These are phyloP conservation scores for Drosophila villosipedis DNA, from an alignment of 2,888 invertebrate species.

Conservation along the genomic window DNA sequence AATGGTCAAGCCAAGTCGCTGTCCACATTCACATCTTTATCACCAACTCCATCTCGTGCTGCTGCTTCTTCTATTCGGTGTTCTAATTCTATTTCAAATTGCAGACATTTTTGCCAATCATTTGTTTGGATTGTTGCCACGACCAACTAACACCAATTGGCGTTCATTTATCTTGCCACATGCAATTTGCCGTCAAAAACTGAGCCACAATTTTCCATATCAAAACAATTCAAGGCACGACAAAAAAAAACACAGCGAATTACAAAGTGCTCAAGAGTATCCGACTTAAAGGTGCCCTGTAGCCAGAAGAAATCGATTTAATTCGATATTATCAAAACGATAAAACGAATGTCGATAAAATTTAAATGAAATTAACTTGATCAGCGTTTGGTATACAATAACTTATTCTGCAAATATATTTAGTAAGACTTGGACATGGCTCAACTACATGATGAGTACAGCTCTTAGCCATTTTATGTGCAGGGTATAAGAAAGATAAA, in stretches of 20 bases:
- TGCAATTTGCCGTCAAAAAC: conserved; percentile 74
- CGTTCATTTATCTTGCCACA: conserved; percentile 73
- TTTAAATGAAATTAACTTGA: not conserved
- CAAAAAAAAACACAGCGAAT: not conserved
- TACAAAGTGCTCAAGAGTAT: not conserved
- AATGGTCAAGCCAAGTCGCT: conserved; percentile 27
- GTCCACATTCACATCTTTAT: conserved; percentile 8
- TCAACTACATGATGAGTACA: not conserved
- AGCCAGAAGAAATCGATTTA: not conserved
- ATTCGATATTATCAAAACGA: not conserved
- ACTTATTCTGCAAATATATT: not conserved
- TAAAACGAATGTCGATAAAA: not conserved
- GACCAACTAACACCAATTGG: conserved; percentile 76
- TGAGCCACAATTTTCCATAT: conserved; percentile 61
- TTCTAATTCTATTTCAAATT: conserved; percentile 49
- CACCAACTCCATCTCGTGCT: conserved; percentile 9
- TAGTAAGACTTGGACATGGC: not conserved
- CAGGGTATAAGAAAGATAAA: not conserved
- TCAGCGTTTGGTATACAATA: not conserved
- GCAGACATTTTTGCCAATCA: conserved; percentile 55
- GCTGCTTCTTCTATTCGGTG: conserved; percentile 8
- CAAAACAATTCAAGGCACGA: conserved; percentile 64
- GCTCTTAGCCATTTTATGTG: not conserved
- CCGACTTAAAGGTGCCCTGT: not conserved
- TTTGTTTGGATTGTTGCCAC: conserved; percentile 47